These are phyloP conservation scores for Morelia viridis DNA, from an alignment of 2,797 vertebrate genomes.

Conservation along the genomic window DNA sequence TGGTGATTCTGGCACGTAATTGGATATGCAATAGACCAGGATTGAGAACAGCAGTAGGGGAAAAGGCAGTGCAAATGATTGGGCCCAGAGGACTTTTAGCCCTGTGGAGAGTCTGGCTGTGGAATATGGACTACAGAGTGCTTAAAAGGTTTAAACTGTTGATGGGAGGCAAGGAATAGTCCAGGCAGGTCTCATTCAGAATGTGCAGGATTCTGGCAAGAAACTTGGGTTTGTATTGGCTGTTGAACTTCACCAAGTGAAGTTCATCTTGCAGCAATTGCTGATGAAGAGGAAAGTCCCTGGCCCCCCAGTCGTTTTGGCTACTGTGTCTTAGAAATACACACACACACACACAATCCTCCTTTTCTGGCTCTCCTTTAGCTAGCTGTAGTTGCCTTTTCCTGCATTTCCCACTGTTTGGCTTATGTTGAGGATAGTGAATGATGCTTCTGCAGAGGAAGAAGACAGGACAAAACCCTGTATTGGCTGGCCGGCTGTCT, in stretches of 20 bases:
- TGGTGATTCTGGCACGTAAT: too few relatives aligned
- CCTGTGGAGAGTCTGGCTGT: constrained; percentile 2
- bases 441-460: neutral
- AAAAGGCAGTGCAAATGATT: neutral
- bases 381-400: neutral
- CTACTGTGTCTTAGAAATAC: neutral
- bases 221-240: neutral
- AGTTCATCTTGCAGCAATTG: neutral
- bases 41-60: neutral
- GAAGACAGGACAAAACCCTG: too few relatives aligned
- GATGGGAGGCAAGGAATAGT: neutral
- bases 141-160: neutral
- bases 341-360: neutral
- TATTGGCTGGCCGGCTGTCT: neutral
- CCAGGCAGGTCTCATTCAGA: neutral
- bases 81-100: too few relatives aligned
- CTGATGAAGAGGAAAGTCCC: neutral
- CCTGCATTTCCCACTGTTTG: neutral
- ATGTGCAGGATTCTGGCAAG: neutral
- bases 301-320: neutral
- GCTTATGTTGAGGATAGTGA: neutral
- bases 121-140: constrained; percentile 46
- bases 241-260: neutral
- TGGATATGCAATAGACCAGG: neutral
- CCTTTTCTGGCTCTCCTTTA: neutral